phyloP scores from a whole-genome alignment of 2,888 invertebrate species.

The Hirtodrosophila confusa region DNA sequence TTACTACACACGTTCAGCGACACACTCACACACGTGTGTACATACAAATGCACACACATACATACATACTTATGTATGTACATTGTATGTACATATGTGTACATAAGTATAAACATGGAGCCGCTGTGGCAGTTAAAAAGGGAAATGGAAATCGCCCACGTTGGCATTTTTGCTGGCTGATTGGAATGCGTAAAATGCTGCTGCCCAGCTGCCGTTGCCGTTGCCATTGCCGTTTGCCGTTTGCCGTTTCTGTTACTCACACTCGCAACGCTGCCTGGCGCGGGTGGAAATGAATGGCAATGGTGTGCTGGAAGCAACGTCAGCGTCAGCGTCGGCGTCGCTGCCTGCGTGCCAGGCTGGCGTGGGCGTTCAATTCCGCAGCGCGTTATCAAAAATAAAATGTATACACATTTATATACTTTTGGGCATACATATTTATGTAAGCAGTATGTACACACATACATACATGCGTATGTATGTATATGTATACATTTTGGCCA shows the following conservation, averaged over 20 bases:
- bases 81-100: conserved; percentile 2
- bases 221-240: no score
- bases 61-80: conserved; percentile 1
- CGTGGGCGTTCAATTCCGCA: conserved; percentile 73
- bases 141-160: conserved; percentile 63
- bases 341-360: conserved; percentile 37
- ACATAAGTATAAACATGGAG: conserved; percentile 13
- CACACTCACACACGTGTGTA: neutral
- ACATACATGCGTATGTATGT: conserved; percentile 9
- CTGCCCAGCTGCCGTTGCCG: conserved; percentile 14
- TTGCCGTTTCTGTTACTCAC: conserved; percentile 24
- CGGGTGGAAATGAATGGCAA: conserved; percentile 66
- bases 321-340: conserved; percentile 35
- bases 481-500: conserved; percentile 42
- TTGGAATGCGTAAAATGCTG: conserved; percentile 77
- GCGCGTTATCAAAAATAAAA: conserved; percentile 73
- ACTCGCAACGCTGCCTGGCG: conserved; percentile 24
- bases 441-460: no score
- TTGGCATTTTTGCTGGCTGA: conserved; percentile 62
- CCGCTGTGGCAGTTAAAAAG: conserved; percentile 39
- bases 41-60: conserved; percentile 2
- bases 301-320: conserved; percentile 62
- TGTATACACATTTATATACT: conserved; percentile 44
- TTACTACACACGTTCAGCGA: conserved; percentile 42
- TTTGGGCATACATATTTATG: conserved; percentile 16